Conservation (phyloP, 1,140 invertebrate genomes). For the Pogonomyrmex californicus region DNA sequence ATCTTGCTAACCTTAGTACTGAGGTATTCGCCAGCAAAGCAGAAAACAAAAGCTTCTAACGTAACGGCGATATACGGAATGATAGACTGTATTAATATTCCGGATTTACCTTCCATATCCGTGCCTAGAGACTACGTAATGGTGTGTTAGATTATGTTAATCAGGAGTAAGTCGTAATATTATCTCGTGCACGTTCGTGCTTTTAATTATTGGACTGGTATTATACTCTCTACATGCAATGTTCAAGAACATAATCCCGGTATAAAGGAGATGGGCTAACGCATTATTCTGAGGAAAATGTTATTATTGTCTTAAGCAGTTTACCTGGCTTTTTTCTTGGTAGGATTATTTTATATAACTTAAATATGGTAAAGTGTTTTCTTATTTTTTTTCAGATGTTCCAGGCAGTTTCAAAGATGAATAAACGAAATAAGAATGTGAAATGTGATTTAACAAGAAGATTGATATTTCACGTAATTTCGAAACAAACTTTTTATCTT, state of each 20-base stretch:
- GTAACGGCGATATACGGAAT: conserved; percentile 52
- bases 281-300: conserved; percentile 7
- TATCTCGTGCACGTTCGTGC: neutral
- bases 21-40: conserved; percentile 63
- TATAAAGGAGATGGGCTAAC: neutral
- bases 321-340: neutral
- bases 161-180: neutral
- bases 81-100: conserved; percentile 10
- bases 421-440: neutral
- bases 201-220: neutral
- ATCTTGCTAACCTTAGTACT: conserved; percentile 49
- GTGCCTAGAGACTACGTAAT: conserved; percentile 31
- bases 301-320: neutral
- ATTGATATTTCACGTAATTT: neutral
- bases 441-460: neutral
- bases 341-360: neutral
- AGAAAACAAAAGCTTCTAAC: conserved; percentile 66
- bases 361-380: neutral
- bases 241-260: neutral
- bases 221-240: neutral
- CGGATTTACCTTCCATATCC: neutral
- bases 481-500: neutral
- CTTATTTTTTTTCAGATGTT: neutral
- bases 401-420: neutral
- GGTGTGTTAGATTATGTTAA: conserved; percentile 20